phyloP scores from a whole-genome alignment of 2,113 vertebrate species.

The Plecotus auritus region DNA sequence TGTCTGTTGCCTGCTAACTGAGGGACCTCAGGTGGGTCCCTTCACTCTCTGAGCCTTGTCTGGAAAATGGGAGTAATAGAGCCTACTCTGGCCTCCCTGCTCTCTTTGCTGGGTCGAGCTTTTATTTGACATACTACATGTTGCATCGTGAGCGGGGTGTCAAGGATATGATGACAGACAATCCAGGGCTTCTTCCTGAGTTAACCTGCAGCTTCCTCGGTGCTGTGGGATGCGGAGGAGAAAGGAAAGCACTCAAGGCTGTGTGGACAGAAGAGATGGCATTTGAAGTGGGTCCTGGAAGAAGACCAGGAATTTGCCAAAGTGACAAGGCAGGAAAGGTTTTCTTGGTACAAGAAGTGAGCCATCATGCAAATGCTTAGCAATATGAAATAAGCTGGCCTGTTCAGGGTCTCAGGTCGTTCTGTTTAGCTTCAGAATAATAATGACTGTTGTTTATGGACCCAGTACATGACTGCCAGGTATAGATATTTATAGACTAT shows the following conservation, averaged over 20 bases:
- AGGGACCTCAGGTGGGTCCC: not conserved
- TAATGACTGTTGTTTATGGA: not conserved
- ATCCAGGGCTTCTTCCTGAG: not conserved
- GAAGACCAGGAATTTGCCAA: not conserved
- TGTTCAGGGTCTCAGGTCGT: not conserved
- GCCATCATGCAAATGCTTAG: not conserved
- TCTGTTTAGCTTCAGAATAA: not conserved
- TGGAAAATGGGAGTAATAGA: not conserved
- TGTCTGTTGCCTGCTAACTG: not conserved
- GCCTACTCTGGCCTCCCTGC: not conserved
- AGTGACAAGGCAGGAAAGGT: not conserved
- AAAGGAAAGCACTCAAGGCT: not conserved
- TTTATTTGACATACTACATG: not conserved
- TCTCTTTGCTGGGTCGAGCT: not conserved
- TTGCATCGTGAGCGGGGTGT: not conserved
- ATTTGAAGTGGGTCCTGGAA: not conserved
- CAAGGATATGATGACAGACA: not conserved
- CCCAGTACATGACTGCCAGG: not conserved
- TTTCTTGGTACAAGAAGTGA: not conserved
- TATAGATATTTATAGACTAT: not conserved
- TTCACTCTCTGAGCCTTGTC: not conserved
- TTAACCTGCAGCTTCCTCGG: not conserved
- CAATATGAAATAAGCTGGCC: not conserved
- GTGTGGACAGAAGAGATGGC: not conserved
- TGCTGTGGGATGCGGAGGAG: not conserved